Evolutionary conservation across 2,113 vertebrate species (phyloP), one percentile per base, ranked within the genome.

Genomic region (Apodemus sylvaticus): DNA sequence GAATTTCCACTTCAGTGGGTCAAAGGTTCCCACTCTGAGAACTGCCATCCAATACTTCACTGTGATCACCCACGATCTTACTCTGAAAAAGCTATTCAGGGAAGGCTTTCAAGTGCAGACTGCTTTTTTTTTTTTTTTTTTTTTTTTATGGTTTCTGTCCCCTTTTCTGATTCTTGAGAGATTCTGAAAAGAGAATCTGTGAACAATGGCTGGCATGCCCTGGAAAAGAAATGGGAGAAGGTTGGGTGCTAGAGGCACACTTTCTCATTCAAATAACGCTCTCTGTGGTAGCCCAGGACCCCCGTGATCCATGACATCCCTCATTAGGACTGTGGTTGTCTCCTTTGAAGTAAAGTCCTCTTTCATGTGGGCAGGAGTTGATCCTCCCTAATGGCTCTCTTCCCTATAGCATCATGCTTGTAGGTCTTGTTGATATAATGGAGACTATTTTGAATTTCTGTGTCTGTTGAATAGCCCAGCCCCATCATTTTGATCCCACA

Each of bases 101-200:
- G 39, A 94, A 93, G 64, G 66, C 60, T 83, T 93, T 94, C 70
- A 77, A 68, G 64, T 29, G n/a, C 51, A 71, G 48, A 90, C 88
- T 2, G 14, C 2, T 42, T 53, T 73, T n/a, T n/a, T n/a, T n/a
- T n/a, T n/a, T n/a, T n/a, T n/a, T n/a, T n/a, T n/a, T n/a, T n/a
- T n/a, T n/a, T n/a, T n/a, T 66, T 53, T 77, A 62, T 13, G 45
- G 58, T 42, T 86, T 92, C 45, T 68, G 16, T 51, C 76, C 58
- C 31, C 20, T 53, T 93, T 64, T 73, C 45, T 89, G 45, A 31
- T 89, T 93, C 31, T 42, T 81, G 58, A 90, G n/a, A 68, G 48
- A 78, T n/a, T 60, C 39, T 87, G 77, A 91, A n/a, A 55, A 86
- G 26, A 90, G 66, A 92, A 39, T 70, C 19, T 94, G 45, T 92